A percentile compares a stretch with the other conserved stretches of the same genome.
These are phyloP conservation scores for Apamea sordens DNA, from an alignment of 2,888 invertebrate species.

Conservation along the genomic window DNA sequence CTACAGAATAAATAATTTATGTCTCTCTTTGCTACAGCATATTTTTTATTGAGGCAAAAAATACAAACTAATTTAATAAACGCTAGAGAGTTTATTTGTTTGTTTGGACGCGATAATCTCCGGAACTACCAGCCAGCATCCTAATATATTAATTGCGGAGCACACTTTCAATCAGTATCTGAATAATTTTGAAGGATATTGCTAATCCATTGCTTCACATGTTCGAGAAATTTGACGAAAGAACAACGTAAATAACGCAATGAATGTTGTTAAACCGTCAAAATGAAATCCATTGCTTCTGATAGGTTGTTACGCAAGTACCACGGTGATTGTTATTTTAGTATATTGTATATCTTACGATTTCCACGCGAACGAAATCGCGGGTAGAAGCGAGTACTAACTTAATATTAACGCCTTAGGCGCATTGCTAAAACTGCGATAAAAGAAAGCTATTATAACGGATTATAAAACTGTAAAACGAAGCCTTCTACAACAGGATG, in stretches of 20 bases:
- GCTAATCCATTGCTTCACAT: too few relatives aligned
- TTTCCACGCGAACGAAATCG: not conserved
- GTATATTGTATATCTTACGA: not conserved
- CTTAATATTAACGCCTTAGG: not conserved
- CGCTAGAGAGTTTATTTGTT: not conserved
- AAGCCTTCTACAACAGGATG: conserved; percentile 23
- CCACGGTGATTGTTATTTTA: not conserved
- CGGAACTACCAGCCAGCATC: not conserved
- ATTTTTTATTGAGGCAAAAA: not conserved
- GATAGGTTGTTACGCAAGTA: too few relatives aligned
- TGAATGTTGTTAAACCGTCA: too few relatives aligned
- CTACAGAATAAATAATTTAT: not conserved
- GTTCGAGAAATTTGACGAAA: too few relatives aligned
- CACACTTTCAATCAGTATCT: too few relatives aligned
- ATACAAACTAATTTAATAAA: not conserved
- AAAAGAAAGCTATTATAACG: conserved; percentile 44
- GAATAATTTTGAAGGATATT: too few relatives aligned
- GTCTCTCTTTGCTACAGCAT: too few relatives aligned
- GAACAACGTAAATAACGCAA: too few relatives aligned
- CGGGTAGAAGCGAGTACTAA: not conserved
- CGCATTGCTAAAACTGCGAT: not conserved
- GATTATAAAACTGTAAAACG: conserved; percentile 36
- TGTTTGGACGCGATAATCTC: not conserved
- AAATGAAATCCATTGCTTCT: too few relatives aligned
- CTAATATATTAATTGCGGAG: too few relatives aligned